phyloP scores from a whole-genome alignment of 2,888 invertebrate genomes.

The Synergus gifuensis region DNA sequence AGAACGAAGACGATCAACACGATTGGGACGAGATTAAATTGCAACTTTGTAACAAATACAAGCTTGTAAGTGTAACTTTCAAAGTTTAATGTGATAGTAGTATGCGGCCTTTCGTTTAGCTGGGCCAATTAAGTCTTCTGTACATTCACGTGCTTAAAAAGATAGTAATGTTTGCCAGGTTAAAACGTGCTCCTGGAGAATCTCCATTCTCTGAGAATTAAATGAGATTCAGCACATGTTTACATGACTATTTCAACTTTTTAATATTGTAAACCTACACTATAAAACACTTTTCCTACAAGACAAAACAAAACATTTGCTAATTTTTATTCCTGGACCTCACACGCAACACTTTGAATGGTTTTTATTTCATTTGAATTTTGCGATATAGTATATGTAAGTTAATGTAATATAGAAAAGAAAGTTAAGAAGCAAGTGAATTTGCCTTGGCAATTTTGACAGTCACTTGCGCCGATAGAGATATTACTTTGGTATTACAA shows the following conservation, averaged over 20 bases:
- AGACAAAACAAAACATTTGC: background rate
- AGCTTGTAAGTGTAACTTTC: slow-evolving; percentile 8
- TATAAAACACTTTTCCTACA: background rate
- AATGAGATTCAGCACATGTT: background rate
- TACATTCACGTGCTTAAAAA: background rate
- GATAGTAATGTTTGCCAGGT: background rate
- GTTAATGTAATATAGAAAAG: background rate
- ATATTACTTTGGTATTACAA: slow-evolving; percentile 14
- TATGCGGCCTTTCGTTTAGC: background rate
- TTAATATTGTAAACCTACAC: background rate
- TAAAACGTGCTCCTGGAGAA: background rate
- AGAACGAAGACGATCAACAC: background rate
- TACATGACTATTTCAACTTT: background rate
- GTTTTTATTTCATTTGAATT: background rate
- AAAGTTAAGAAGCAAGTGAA: background rate
- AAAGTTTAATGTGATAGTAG: slow-evolving; percentile 5
- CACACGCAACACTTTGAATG: background rate
- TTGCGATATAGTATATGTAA: background rate
- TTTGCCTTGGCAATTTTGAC: background rate
- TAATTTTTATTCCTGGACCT: too few relatives aligned
- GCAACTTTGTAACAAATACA: slow-evolving; percentile 30
- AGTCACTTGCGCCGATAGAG: background rate
- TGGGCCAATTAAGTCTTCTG: slow-evolving; percentile 17
- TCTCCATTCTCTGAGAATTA: background rate
- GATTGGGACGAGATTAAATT: slow-evolving; percentile 37